phyloP scores from a whole-genome alignment of 2,113 vertebrate species.

The Cyanoderma ruficeps region DNA sequence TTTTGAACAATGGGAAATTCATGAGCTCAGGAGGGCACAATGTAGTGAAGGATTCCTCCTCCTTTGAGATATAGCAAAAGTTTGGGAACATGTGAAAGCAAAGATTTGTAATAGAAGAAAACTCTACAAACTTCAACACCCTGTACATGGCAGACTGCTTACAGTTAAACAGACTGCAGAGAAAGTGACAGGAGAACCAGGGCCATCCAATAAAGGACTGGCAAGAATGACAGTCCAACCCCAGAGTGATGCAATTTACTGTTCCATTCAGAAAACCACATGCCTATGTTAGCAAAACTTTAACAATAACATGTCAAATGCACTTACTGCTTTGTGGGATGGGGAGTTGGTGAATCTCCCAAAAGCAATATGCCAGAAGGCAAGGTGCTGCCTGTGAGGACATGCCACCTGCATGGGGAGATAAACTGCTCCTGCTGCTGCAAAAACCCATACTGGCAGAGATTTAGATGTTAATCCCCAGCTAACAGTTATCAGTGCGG shows the following conservation, averaged over 20 bases:
- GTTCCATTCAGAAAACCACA: background rate
- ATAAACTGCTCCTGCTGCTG: background rate
- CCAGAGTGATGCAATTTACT: background rate
- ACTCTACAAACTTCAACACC: background rate
- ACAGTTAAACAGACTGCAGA: background rate
- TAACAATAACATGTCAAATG: rapidly evolving
- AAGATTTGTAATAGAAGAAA: background rate
- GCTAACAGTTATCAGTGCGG: background rate
- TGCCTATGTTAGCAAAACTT: background rate
- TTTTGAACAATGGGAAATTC: background rate
- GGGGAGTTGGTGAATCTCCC: background rate
- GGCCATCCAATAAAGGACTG: background rate
- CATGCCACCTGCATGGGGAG: background rate
- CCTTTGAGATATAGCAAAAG: background rate
- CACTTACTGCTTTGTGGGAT: background rate
- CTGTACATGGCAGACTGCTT: background rate
- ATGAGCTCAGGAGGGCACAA: background rate
- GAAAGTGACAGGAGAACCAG: background rate
- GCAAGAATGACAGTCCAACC: background rate
- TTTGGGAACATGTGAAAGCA: background rate
- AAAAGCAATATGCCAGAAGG: background rate
- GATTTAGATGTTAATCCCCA: background rate
- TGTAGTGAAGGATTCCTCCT: background rate
- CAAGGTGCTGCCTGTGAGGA: background rate
- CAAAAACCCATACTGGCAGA: background rate